Evolutionary conservation across 2,888 invertebrate genomes (phyloP), one percentile per base, ranked within the genome.

Genomic region (Melinopterus prodromus): DNA sequence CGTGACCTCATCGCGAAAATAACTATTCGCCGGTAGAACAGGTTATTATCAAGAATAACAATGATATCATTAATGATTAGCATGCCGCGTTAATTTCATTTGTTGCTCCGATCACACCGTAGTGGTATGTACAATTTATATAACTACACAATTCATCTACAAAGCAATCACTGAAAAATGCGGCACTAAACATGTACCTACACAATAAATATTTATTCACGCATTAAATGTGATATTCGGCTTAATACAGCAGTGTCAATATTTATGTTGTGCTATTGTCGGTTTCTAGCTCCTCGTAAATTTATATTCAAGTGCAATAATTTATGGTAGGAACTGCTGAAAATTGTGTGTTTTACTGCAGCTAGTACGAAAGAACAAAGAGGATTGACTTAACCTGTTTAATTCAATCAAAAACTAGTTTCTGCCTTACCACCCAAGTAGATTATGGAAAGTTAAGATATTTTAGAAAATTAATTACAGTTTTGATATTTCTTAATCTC

Each of bases 11-110:
- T 53, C 53, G 53, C 12, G 12, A 53, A 53, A 53, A 53, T 53
- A 53, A 53, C 9, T 53, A 53, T 9, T 53, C 53, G 53, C 53
- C 53, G 7, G 53, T 12, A 53, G 53, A 53, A 53, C 53, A 53
- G 53, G 53, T 53, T 53, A 53, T 53, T 53, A 53, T 53, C 53
- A 53, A 53, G 53, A 53, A 53, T 53, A 53, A 53, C 53, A 53
- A 53, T 53, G 53, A 53, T 53, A 53, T 53, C 53, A 53, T 53
- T 53, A 53, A 53, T 53, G 53, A 53, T 53, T 53, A 53, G 53
- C 53, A 53, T 53, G 53, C 53, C 9, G 53, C 12, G 53, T 53
- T 53, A 53, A 53, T 53, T 53, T 53, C 7, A 53, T 53, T 53
- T 53, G 12, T 53, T 53, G 1, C 53, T 53, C 53, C 9, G 53